A percentile compares a stretch with the other conserved stretches of the same genome.
phyloP scores from a whole-genome alignment of 2,113 vertebrate genomes.

The Otus sunia region DNA sequence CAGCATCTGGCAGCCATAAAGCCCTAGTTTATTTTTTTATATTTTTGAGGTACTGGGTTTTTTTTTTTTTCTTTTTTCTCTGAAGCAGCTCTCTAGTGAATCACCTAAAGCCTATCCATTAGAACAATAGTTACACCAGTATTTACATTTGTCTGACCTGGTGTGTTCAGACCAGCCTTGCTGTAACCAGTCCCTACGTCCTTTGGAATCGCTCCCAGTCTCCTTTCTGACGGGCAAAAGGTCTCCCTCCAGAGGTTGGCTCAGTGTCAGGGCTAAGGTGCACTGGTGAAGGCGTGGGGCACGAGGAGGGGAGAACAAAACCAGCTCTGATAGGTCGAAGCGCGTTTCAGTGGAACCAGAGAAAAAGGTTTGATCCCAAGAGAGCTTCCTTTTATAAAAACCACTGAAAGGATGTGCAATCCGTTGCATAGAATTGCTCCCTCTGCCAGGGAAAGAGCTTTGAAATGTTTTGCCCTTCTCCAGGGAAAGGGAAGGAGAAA shows the following conservation, averaged over 20 bases:
- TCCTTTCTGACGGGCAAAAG: constrained; percentile 7
- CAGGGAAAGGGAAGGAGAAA: neutral
- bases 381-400: neutral
- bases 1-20: constrained; percentile 49
- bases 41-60: constrained; percentile 76
- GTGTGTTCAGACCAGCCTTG: neutral
- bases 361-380: neutral
- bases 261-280: constrained; percentile 77
- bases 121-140: constrained; percentile 43
- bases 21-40: constrained; percentile 51
- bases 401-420: neutral
- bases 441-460: neutral
- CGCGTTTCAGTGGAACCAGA: neutral
- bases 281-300: constrained; percentile 25
- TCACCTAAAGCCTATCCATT: constrained; percentile 58
- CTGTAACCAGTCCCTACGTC: constrained; percentile 3
- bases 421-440: neutral
- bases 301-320: neutral
- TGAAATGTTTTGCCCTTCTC: constrained; percentile 22
- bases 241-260: constrained; percentile 64
- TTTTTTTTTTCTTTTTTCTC: constrained; percentile 29
- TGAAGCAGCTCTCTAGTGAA: constrained; percentile 64
- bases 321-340: neutral
- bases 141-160: neutral
- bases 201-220: constrained; percentile 46